Evolutionary conservation across 2,888 invertebrate genomes (phyloP), one percentile per base, ranked within the genome.

Genomic region (Heliconius cydno): DNA sequence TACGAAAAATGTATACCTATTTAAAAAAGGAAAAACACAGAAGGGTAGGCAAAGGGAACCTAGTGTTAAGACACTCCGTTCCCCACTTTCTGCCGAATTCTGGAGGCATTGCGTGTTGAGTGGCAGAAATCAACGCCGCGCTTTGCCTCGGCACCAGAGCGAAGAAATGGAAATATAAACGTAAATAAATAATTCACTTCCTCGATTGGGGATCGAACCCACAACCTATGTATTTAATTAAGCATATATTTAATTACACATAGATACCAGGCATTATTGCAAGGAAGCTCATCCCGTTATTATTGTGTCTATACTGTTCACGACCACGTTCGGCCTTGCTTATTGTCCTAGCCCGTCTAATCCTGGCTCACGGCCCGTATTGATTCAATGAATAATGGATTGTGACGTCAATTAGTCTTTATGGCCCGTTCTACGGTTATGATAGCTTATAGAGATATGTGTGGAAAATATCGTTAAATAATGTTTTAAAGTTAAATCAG

Each of bases 321-420:
- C 63, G 63, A 75, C 65, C 60, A 38, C 63, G 60, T 63, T 63
- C 41, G 63, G 75, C 65, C 75, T 75, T 75, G 75, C 75, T 75
- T 75, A 75, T 75, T 75, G 75, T 75, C 75, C 41, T 75, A 75
- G 65, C 75, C 34, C 75, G 65, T 65, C 75, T 75, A 75, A 75
- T 65, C 75, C 75, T 75, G 75, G 75, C 75, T 73, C 60, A 63
- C 38, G 65, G 25, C 78, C 73, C 65, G 52, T 34, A 66, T 73
- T 28, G 52, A 77, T 46, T 73, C 73, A 66, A 68, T 66, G 78
- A 73, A 78, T 78, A 78, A 78, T 73, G 66, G 52, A 78, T 65
- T 73, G 34, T 65, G 52, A 78, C 78, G 72, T 78, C 72, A 78
- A 78, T 78, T 78, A 78, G 78, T 78, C 78, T 72, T 46, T 72